Evolutionary conservation across 2,113 vertebrate species (phyloP).

Genomic region (Dissostichus mawsoni): DNA sequence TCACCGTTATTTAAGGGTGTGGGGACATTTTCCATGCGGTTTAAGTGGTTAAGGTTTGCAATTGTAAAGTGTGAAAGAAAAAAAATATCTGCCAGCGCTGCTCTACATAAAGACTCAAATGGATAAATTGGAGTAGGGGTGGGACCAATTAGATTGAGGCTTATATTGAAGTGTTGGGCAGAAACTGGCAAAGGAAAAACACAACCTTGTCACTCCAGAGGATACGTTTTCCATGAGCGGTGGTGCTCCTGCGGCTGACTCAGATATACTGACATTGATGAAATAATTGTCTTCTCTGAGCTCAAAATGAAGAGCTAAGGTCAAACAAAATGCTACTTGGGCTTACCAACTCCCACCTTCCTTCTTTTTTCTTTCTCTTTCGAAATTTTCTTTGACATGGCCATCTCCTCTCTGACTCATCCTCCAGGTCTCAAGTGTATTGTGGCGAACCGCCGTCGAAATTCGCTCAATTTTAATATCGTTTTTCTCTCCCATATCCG

Average conservation of each 20-base stretch:
- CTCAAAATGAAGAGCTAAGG: slow-evolving; percentile 46
- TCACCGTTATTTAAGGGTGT: slow-evolving; percentile 71
- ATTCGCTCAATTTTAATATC: slow-evolving; percentile 61
- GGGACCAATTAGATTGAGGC: slow-evolving; percentile 53
- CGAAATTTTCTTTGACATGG: slow-evolving; percentile 63
- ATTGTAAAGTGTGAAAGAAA: slow-evolving; percentile 58
- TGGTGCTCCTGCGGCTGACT: slow-evolving; percentile 4
- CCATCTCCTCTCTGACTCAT: slow-evolving; percentile 72
- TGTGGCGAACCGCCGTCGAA: slow-evolving; percentile 65
- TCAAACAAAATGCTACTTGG: slow-evolving; percentile 57
- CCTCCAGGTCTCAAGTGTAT: slow-evolving; percentile 67
- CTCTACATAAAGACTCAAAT: slow-evolving; percentile 42
- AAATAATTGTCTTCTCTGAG: slow-evolving; percentile 19
- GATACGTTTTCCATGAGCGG: slow-evolving; percentile 15
- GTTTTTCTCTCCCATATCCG: slow-evolving; percentile 39
- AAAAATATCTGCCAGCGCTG: slow-evolving; percentile 50
- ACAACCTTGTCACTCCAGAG: slow-evolving; percentile 22
- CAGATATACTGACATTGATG: slow-evolving; percentile 31
- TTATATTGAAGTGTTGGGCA: slow-evolving; percentile 17
- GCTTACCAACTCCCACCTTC: slow-evolving; percentile 12
- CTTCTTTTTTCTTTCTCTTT: slow-evolving; percentile 42
- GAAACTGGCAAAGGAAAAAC: slow-evolving; percentile 1
- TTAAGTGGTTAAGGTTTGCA: slow-evolving; percentile 64
- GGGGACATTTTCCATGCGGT: slow-evolving; percentile 75
- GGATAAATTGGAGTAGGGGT: slow-evolving; percentile 28